Evolutionary conservation across 2,113 vertebrate genomes (phyloP).

Genomic region (Chaenogobius annularis): DNA sequence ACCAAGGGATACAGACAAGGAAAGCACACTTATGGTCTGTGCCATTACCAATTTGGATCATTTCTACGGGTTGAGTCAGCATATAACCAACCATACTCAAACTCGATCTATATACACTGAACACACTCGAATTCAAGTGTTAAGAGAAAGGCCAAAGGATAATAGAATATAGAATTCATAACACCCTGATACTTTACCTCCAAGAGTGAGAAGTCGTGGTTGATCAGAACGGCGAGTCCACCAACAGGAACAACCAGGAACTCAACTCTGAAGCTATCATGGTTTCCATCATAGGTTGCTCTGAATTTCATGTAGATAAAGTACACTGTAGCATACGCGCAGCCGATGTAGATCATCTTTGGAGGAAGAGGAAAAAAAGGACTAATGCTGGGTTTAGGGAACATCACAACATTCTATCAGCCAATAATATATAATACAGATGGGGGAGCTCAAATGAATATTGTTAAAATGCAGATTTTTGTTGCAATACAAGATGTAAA

Average conservation of each 20-base stretch:
- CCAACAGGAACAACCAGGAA: slow-evolving; percentile 96
- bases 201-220: slow-evolving; percentile 93
- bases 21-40: background rate
- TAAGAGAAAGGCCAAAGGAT: background rate
- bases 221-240: slow-evolving; percentile 92
- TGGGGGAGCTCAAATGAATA: too few relatives aligned
- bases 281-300: slow-evolving; percentile 97
- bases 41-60: background rate
- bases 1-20: background rate
- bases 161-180: background rate
- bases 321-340: slow-evolving; percentile 92
- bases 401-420: too few relatives aligned
- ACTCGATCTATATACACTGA: too few relatives aligned
- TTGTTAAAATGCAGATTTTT: too few relatives aligned
- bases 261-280: slow-evolving; percentile 96
- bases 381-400: background rate
- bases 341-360: slow-evolving; percentile 94
- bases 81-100: background rate
- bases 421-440: too few relatives aligned
- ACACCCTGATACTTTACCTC: slow-evolving; percentile 78
- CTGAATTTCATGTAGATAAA: slow-evolving; percentile 97
- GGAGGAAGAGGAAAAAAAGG: slow-evolving; percentile 1
- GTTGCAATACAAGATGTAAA: too few relatives aligned
- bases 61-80: background rate
- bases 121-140: background rate